A percentile compares a stretch with the other conserved stretches of the same genome.
These are phyloP conservation scores for Strongylocentrotus purpuratus DNA, from an alignment of 35 echinoderm and acorn worm genomes.

Conservation along the genomic window DNA sequence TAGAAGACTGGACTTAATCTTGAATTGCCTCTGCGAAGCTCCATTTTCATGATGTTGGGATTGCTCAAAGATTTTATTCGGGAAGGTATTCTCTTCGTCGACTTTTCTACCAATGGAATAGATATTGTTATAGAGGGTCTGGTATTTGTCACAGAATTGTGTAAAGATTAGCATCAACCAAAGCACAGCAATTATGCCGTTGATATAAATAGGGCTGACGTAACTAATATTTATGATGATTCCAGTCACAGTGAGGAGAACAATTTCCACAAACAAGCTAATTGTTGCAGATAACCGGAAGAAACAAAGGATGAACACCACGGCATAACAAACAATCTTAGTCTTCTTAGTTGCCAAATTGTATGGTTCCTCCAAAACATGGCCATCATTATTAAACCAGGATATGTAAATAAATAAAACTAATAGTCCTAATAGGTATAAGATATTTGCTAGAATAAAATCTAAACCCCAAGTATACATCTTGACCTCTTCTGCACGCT, in stretches of 20 bases:
- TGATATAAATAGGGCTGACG: not conserved
- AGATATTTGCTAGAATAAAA: not conserved
- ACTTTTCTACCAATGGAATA: not conserved
- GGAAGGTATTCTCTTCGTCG: not conserved
- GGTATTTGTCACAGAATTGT: not conserved
- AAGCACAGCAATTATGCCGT: not conserved
- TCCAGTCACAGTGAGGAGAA: not conserved
- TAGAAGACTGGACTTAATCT: not conserved
- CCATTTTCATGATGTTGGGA: not conserved
- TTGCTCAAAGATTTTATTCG: too few relatives aligned
- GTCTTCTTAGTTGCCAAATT: not conserved
- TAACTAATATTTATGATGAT: not conserved
- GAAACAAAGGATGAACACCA: not conserved
- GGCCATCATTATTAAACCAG: not conserved
- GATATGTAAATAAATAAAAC: not conserved
- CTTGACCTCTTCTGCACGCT: not conserved
- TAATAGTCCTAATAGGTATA: not conserved
- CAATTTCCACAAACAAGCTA: not conserved
- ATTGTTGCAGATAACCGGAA: not conserved
- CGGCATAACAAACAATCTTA: not conserved
- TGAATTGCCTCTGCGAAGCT: not conserved
- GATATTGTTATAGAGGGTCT: not conserved
- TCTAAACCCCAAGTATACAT: not conserved
- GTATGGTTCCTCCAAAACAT: not conserved
- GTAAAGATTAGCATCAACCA: not conserved